Percentiles rank a stretch among this genome's conserved stretches.
phyloP scores from a whole-genome alignment of 2,797 vertebrate species.

The Orientallactaga sibirica region DNA sequence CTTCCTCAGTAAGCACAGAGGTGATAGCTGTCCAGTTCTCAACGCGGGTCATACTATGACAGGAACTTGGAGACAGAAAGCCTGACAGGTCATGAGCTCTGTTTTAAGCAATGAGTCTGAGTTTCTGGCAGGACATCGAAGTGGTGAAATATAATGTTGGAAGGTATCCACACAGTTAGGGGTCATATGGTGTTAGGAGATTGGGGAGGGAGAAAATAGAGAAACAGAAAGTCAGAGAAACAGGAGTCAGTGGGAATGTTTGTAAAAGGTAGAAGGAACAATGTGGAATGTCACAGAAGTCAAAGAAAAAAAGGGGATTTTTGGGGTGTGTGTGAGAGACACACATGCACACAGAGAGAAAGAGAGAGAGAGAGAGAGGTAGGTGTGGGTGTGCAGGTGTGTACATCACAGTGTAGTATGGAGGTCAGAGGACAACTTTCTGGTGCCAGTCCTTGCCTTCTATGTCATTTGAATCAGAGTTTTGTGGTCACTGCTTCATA shows the following conservation, averaged over 20 bases:
- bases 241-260: neutral
- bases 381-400: too few species aligned
- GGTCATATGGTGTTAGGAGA: slow-evolving; percentile 74
- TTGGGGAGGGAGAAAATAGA: slow-evolving; percentile 58
- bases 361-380: too few species aligned
- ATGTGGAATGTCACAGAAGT: neutral
- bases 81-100: slow-evolving; percentile 67
- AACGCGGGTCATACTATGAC: slow-evolving; percentile 40
- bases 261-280: neutral
- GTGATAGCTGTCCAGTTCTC: slow-evolving; percentile 45
- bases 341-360: too few species aligned
- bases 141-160: slow-evolving; percentile 71
- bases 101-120: slow-evolving; percentile 67
- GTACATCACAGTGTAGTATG: too few species aligned
- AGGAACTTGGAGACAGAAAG: slow-evolving; percentile 51
- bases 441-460: too few species aligned
- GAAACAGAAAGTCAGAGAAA: too few species aligned
- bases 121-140: slow-evolving; percentile 67
- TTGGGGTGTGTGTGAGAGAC: too few species aligned
- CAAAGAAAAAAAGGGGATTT: neutral
- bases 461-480: too few species aligned
- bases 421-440: too few species aligned
- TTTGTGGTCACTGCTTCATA: too few species aligned
- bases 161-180: slow-evolving; percentile 58
- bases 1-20: neutral